Percentiles rank a stretch among this genome's conserved stretches.
phyloP scores from a whole-genome alignment of 2,113 vertebrate genomes.

The Zapornia atra region DNA sequence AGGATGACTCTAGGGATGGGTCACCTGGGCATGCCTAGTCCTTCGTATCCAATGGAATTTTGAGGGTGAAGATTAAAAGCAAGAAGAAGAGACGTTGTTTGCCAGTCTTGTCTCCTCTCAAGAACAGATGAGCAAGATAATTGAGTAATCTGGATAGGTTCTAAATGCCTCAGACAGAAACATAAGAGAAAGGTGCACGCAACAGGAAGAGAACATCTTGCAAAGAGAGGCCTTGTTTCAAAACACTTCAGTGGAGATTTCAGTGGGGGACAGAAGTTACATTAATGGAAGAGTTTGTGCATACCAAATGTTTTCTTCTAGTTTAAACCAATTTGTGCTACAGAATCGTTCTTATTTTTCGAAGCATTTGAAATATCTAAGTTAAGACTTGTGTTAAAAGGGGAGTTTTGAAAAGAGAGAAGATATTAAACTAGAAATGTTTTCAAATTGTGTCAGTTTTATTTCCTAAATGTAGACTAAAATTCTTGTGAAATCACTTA shows the following conservation, averaged over 20 bases:
- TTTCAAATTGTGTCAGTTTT: neutral
- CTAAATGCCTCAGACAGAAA: neutral
- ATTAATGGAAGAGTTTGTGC: neutral
- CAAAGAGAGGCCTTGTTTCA: fast-evolving
- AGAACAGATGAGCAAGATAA: neutral
- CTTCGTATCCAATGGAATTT: neutral
- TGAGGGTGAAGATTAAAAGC: neutral
- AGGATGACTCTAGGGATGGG: neutral
- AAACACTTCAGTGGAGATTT: fast-evolving
- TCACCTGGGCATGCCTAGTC: neutral
- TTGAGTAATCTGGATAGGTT: no score
- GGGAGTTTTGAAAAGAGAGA: fast-evolving
- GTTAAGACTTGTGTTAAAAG: neutral
- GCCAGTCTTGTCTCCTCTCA: neutral
- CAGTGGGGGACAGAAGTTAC: neutral
- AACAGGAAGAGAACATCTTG: fast-evolving
- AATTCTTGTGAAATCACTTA: neutral
- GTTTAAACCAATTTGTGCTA: neutral
- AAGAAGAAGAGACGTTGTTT: neutral
- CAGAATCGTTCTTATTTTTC: neutral
- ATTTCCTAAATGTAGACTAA: neutral
- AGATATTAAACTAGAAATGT: neutral
- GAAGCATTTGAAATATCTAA: neutral
- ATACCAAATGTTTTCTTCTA: neutral
- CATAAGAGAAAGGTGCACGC: neutral